These are phyloP conservation scores for Taenioides sp. DNA, from an alignment of 2,797 vertebrate genomes.

Conservation along the genomic window DNA sequence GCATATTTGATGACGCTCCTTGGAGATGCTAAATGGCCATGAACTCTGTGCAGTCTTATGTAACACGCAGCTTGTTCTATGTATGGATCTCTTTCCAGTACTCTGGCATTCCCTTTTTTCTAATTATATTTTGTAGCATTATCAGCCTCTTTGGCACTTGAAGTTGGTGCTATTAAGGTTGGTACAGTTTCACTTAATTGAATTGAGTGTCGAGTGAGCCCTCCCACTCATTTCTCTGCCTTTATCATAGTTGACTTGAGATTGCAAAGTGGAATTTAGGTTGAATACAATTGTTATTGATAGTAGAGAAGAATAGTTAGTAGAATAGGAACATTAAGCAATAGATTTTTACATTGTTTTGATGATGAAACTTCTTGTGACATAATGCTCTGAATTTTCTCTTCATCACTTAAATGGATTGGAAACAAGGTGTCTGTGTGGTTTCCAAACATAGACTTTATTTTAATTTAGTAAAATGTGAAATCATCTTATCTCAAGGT, in stretches of 20 bases:
- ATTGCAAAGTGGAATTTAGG: not conserved
- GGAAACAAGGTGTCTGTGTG: no score
- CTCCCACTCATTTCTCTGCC: not conserved
- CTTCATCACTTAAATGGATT: no score
- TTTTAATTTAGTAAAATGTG: no score
- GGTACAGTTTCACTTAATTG: slow-evolving; percentile 13
- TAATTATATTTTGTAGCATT: slow-evolving; percentile 3
- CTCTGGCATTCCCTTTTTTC: not conserved
- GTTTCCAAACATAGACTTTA: no score
- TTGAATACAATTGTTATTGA: not conserved
- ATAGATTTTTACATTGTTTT: no score
- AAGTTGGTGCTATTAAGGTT: not conserved
- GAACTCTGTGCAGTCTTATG: not conserved
- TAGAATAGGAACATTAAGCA: no score
- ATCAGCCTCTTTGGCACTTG: slow-evolving; percentile 4
- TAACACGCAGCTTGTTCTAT: slow-evolving; percentile 1
- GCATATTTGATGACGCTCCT: slow-evolving; percentile 7
- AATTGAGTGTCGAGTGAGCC: not conserved
- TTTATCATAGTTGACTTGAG: not conserved
- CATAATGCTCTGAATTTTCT: no score
- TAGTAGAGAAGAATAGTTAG: not conserved
- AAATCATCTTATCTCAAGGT: no score
- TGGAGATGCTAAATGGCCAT: slow-evolving; percentile 5
- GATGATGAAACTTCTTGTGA: no score
- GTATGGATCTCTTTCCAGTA: not conserved